Evolutionary conservation across 2,888 invertebrate genomes (phyloP).

Genomic region (Cacoxenus indagator): DNA sequence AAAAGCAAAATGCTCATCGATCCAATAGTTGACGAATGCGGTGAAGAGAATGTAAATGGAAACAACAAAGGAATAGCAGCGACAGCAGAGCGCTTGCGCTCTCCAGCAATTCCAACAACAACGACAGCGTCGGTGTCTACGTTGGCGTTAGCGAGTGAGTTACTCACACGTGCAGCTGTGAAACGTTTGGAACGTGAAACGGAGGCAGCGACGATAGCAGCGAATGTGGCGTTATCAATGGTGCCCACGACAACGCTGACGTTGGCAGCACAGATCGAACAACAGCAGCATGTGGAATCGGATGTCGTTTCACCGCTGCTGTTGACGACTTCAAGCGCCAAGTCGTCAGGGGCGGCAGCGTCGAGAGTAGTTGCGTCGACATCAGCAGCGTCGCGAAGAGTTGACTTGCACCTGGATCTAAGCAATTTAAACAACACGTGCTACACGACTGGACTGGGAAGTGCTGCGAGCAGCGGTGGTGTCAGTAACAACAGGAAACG

Average conservation of each 20-base stretch:
- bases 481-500: slow-evolving; percentile 47
- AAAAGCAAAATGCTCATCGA: not conserved
- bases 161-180: slow-evolving; percentile 14
- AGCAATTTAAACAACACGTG: slow-evolving; percentile 49
- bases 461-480: slow-evolving; percentile 24
- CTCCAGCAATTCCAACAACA: slow-evolving; percentile 40
- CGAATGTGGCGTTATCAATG: too few species aligned
- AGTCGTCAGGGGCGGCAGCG: slow-evolving; percentile 35
- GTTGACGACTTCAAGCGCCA: slow-evolving; percentile 27
- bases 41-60: slow-evolving; percentile 16
- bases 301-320: slow-evolving; percentile 21
- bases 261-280: not conserved
- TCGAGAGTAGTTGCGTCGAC: slow-evolving; percentile 53
- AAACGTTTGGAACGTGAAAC: slow-evolving; percentile 43
- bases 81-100: slow-evolving; percentile 49
- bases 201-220: slow-evolving; percentile 17
- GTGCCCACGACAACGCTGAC: slow-evolving; percentile 32
- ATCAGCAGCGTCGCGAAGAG: slow-evolving; percentile 55
- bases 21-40: too few species aligned
- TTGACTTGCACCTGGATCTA: slow-evolving; percentile 68
- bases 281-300: slow-evolving; percentile 41
- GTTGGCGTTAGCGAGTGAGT: slow-evolving; percentile 36
- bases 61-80: slow-evolving; percentile 46
- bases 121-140: slow-evolving; percentile 10
- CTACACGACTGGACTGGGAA: slow-evolving; percentile 40